Evolutionary conservation across 2,797 vertebrate genomes (phyloP).

Genomic region (Cynopterus sphinx): DNA sequence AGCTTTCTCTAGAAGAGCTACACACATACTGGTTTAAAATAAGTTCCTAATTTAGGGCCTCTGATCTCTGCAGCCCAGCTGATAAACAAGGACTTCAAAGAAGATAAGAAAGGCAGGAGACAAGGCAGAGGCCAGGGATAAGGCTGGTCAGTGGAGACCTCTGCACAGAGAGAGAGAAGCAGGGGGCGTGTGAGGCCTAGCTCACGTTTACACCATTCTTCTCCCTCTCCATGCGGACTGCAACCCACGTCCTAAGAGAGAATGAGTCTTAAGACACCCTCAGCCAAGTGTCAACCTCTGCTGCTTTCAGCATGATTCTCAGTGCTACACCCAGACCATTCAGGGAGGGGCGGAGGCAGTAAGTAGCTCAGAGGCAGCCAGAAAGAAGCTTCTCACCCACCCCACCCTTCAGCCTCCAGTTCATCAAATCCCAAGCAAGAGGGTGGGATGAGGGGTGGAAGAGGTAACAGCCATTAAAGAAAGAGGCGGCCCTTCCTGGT

Average conservation of each 20-base stretch:
- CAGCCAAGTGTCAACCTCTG: background rate
- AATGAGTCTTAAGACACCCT: too few species aligned
- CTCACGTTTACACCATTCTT: fast-evolving
- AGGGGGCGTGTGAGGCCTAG: fast-evolving
- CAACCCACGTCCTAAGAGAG: background rate
- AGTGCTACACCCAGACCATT: fast-evolving
- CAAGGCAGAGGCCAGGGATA: background rate
- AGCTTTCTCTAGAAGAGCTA: background rate
- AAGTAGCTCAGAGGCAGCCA: background rate
- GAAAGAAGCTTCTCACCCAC: too few species aligned
- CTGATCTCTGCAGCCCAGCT: background rate
- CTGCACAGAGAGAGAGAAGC: background rate
- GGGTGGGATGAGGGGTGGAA: too few species aligned
- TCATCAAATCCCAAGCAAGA: background rate
- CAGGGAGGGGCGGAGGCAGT: background rate
- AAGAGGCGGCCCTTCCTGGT: background rate
- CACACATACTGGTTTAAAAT: background rate
- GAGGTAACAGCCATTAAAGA: background rate
- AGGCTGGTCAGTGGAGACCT: background rate
- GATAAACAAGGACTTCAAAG: background rate
- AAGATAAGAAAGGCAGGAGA: background rate
- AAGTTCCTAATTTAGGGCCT: background rate
- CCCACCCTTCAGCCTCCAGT: background rate
- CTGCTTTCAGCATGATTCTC: background rate
- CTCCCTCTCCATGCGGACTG: too few species aligned